A percentile compares a stretch with the other conserved stretches of the same genome.
Conservation (phyloP, 2,797 vertebrate genomes). For the Gastrophryne carolinensis region DNA sequence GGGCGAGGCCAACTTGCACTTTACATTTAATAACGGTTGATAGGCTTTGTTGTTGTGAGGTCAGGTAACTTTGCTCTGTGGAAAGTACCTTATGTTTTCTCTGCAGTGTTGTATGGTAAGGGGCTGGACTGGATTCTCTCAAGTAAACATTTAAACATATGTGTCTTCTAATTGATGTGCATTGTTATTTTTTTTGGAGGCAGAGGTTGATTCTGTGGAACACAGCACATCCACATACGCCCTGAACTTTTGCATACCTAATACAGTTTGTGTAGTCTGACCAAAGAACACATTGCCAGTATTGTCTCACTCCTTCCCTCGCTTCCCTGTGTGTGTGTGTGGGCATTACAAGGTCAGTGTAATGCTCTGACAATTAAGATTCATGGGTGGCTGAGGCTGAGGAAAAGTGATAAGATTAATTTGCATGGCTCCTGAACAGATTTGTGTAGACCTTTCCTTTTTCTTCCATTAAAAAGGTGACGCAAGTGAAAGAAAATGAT, state of each 20-base stretch:
- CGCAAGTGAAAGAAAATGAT: neutral
- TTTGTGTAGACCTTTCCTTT: neutral
- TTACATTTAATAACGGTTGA: too few relatives aligned
- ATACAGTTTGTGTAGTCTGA: neutral
- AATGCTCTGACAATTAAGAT: neutral
- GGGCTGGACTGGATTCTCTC: constrained; percentile 61
- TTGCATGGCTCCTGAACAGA: neutral
- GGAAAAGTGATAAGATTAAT: constrained; percentile 1
- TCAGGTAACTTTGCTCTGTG: too few relatives aligned
- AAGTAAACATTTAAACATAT: constrained; percentile 61
- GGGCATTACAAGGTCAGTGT: neutral
- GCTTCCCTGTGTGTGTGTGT: neutral
- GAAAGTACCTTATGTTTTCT: too few relatives aligned
- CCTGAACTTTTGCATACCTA: constrained; percentile 30
- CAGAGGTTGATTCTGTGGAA: constrained; percentile 58
- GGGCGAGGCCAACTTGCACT: too few relatives aligned
- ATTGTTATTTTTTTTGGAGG: constrained; percentile 67
- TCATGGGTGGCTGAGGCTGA: neutral
- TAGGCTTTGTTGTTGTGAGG: too few relatives aligned
- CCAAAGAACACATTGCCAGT: constrained; percentile 6
- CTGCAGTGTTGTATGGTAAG: constrained; percentile 66
- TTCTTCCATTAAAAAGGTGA: neutral
- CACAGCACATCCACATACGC: constrained; percentile 56
- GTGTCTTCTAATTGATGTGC: constrained; percentile 49
- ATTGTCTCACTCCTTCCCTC: constrained; percentile 1